These are phyloP conservation scores for Neoitamus cyanurus DNA, from an alignment of 2,888 invertebrate species.

Conservation along the genomic window DNA sequence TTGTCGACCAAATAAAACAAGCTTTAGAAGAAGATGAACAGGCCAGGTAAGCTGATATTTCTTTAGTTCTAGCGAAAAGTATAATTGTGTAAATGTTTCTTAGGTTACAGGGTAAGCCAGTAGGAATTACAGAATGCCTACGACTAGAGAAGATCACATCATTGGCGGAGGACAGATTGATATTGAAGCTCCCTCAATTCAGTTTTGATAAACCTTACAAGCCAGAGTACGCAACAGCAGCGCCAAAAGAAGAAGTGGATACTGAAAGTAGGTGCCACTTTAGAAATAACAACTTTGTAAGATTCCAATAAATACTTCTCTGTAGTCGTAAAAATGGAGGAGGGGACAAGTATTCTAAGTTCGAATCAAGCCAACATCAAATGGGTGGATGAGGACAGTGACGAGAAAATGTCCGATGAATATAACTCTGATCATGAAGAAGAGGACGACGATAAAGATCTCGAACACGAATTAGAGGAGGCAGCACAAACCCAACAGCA, in stretches of 20 bases:
- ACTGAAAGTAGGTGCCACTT: not conserved
- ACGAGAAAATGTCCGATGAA: not conserved
- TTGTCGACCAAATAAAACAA: conserved; percentile 78
- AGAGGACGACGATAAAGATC: conserved; percentile 33
- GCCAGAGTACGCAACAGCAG: not conserved
- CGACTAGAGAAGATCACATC: conserved; percentile 57
- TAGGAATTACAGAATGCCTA: conserved; percentile 58
- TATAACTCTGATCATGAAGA: not conserved
- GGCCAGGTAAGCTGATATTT: conserved; percentile 28
- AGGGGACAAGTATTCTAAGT: conserved; percentile 27
- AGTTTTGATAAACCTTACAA: conserved; percentile 54
- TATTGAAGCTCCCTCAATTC: conserved; percentile 57
- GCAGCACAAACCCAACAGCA: not conserved
- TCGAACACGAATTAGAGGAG: not conserved
- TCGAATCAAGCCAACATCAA: conserved; percentile 47
- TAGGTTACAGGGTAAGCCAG: conserved; percentile 7
- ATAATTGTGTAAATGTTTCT: not conserved
- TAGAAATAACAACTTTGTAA: not conserved
- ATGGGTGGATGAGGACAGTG: conserved; percentile 55
- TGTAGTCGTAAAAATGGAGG: not conserved
- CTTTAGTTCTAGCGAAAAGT: not conserved
- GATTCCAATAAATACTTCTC: not conserved
- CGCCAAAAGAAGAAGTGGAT: not conserved
- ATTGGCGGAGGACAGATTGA: conserved; percentile 57
- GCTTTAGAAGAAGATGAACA: conserved; percentile 71